Evolutionary conservation across 2,797 vertebrate species (phyloP).

Genomic region (Podargus strigoides): DNA sequence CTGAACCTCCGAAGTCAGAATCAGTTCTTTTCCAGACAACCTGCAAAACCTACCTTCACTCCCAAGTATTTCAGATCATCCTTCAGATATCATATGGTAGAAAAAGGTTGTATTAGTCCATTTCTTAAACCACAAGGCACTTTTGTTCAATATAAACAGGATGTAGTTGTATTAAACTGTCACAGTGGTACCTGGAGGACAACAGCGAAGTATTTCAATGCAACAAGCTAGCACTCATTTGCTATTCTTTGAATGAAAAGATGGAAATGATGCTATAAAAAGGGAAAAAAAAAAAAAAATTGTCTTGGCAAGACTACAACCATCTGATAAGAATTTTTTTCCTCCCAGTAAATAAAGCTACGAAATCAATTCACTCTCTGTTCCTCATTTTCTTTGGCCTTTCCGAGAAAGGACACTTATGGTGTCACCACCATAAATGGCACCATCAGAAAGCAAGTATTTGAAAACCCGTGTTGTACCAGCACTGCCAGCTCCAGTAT

Average conservation of each 20-base stretch:
- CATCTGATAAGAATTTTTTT: neutral
- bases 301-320: neutral
- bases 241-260: neutral
- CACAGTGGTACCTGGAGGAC: neutral
- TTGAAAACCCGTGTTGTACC: neutral
- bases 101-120: neutral
- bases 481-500: neutral
- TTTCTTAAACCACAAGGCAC: neutral
- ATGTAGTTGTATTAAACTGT: neutral
- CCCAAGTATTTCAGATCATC: neutral
- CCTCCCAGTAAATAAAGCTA: neutral
- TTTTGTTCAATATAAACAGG: neutral
- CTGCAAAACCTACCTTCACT: neutral
- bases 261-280: neutral
- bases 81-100: neutral
- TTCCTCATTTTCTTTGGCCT: neutral
- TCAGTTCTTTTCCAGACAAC: neutral
- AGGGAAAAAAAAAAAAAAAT: neutral
- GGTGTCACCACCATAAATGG: neutral
- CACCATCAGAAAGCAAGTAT: constrained; percentile 8
- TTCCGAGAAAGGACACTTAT: neutral
- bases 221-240: neutral
- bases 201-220: neutral
- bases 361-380: neutral
- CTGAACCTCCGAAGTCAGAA: neutral